These are phyloP conservation scores for Electrophaes corylata DNA, from an alignment of 2,888 invertebrate genomes.

Conservation along the genomic window DNA sequence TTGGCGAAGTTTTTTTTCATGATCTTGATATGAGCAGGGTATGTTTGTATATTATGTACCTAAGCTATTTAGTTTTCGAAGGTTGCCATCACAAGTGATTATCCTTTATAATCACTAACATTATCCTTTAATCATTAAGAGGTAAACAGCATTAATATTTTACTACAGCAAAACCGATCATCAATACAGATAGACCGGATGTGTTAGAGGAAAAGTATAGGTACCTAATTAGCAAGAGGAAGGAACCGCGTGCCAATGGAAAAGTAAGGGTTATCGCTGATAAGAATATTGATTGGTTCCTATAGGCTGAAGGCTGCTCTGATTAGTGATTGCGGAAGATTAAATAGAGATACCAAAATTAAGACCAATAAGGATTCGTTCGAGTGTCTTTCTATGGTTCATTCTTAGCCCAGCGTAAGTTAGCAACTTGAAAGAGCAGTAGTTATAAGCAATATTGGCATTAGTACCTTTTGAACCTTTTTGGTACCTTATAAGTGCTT, in stretches of 20 bases:
- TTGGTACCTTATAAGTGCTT: no score
- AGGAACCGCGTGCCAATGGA: constrained; percentile 29
- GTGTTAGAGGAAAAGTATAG: constrained; percentile 27
- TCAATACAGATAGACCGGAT: constrained; percentile 15
- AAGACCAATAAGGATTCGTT: background rate
- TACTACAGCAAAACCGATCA: background rate
- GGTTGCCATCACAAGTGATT: background rate
- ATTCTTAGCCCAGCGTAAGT: no score
- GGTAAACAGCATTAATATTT: background rate
- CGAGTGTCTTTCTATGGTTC: no score
- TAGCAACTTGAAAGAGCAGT: no score
- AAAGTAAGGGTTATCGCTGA: constrained; percentile 18
- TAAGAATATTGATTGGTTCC: constrained; percentile 34
- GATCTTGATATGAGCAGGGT: no score
- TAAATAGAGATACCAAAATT: background rate
- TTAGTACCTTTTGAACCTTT: no score
- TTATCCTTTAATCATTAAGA: background rate
- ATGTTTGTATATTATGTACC: no score
- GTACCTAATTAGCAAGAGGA: constrained; percentile 33
- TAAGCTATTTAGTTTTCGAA: no score
- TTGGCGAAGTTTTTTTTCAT: no score
- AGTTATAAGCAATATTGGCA: no score
- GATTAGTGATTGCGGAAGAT: constrained; percentile 14
- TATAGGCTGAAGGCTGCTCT: constrained; percentile 4
- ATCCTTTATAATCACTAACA: background rate